Evolutionary conservation across 1,140 invertebrate genomes (phyloP).

Genomic region (Lysiphlebus fabarum): DNA sequence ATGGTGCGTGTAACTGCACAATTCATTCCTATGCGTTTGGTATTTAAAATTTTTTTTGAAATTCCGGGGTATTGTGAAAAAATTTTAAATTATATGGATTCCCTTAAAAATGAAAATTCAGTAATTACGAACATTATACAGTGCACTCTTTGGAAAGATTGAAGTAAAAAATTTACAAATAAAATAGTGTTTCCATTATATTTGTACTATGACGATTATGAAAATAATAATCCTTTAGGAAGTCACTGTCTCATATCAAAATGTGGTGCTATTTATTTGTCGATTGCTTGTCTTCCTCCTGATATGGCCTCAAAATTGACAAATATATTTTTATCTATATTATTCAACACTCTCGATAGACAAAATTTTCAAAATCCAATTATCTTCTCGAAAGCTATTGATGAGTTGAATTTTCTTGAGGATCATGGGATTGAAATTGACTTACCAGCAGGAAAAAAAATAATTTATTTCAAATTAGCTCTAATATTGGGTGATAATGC

Average conservation of each 20-base stretch:
- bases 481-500: constrained; percentile 43
- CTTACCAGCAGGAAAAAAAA: not conserved
- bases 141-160: constrained; percentile 34
- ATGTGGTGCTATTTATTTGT: constrained; percentile 36
- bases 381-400: constrained; percentile 32
- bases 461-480: constrained; percentile 21
- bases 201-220: constrained; percentile 33
- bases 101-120: constrained; percentile 21
- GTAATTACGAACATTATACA: constrained; percentile 32
- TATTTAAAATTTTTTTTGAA: constrained; percentile 21
- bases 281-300: constrained; percentile 34
- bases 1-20: constrained; percentile 9
- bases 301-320: constrained; percentile 31
- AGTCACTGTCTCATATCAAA: constrained; percentile 35
- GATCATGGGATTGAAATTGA: constrained; percentile 28
- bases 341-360: constrained; percentile 38
- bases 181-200: constrained; percentile 37
- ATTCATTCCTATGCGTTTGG: constrained; percentile 14
- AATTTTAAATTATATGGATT: not conserved
- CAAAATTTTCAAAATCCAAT: constrained; percentile 29
- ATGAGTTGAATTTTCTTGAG: constrained; percentile 36
- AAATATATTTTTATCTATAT: constrained; percentile 38
- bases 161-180: constrained; percentile 19
- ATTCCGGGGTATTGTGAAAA: constrained; percentile 6
- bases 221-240: constrained; percentile 26